phyloP scores from a whole-genome alignment of 2,113 vertebrate species.

The Grammomys dolichurus region DNA sequence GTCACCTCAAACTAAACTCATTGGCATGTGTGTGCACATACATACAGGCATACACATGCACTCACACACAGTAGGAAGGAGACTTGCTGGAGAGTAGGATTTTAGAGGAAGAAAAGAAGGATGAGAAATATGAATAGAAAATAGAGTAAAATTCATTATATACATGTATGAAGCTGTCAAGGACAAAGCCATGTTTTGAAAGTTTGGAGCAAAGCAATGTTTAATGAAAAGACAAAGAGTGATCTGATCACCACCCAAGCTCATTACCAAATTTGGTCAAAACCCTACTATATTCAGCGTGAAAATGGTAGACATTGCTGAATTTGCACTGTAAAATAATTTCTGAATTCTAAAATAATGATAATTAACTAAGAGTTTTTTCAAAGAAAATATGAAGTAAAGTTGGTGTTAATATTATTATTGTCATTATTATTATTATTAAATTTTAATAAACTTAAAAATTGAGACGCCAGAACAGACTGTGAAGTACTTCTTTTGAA shows the following conservation, averaged over 20 bases:
- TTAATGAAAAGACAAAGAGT: background rate
- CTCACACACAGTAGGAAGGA: background rate
- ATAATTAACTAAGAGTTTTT: background rate
- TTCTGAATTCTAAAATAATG: background rate
- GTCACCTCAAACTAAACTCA: background rate
- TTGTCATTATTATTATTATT: no score
- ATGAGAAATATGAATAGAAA: background rate
- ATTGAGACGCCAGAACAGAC: conserved; percentile 26
- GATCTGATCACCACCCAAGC: background rate
- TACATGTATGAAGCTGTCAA: background rate
- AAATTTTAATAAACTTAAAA: background rate
- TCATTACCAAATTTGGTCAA: background rate
- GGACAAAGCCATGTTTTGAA: background rate
- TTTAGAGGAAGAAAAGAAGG: background rate
- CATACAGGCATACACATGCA: background rate
- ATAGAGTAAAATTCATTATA: background rate
- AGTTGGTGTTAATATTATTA: background rate
- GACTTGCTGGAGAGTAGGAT: background rate
- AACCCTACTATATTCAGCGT: background rate
- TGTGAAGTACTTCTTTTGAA: background rate
- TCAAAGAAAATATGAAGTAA: background rate
- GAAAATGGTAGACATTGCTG: background rate
- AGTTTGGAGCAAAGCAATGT: background rate
- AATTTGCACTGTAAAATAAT: background rate
- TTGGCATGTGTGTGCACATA: background rate